Percentiles rank a stretch among this genome's conserved stretches.
phyloP scores from a whole-genome alignment of 2,797 vertebrate genomes.

The Sphaeramia orbicularis region DNA sequence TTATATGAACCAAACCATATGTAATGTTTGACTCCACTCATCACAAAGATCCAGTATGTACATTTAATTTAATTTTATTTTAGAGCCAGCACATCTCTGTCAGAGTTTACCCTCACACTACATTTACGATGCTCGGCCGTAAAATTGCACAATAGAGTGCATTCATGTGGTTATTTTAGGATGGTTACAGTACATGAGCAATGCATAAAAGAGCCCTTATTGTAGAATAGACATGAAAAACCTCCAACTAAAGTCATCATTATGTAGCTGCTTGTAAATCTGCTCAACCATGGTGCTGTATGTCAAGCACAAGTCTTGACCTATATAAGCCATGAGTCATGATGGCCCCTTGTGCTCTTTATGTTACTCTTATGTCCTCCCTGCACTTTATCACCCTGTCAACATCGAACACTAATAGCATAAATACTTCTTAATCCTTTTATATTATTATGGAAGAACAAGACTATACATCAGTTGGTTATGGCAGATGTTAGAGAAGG shows the following conservation, averaged over 20 bases:
- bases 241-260: neutral
- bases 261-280: constrained; percentile 1
- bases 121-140: neutral
- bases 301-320: constrained; percentile 10
- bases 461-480: constrained; percentile 30
- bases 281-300: neutral
- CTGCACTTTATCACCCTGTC: constrained; percentile 50
- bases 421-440: constrained; percentile 62
- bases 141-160: constrained; percentile 1
- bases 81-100: neutral
- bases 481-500: constrained; percentile 42
- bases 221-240: constrained; percentile 14
- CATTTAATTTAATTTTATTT: neutral
- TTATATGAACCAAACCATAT: constrained; percentile 4
- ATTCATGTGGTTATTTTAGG: neutral
- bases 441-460: constrained; percentile 49
- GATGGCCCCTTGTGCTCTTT: constrained; percentile 7
- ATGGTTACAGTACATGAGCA: neutral
- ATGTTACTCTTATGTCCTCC: constrained; percentile 22
- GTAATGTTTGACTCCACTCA: constrained; percentile 17
- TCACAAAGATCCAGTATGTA: constrained; percentile 1
- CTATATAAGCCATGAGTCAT: constrained; percentile 19
- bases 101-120: constrained; percentile 2
- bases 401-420: constrained; percentile 16
- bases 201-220: constrained; percentile 3